Conservation (phyloP, 2,797 vertebrate genomes). For the Poeciliopsis gracilis region DNA sequence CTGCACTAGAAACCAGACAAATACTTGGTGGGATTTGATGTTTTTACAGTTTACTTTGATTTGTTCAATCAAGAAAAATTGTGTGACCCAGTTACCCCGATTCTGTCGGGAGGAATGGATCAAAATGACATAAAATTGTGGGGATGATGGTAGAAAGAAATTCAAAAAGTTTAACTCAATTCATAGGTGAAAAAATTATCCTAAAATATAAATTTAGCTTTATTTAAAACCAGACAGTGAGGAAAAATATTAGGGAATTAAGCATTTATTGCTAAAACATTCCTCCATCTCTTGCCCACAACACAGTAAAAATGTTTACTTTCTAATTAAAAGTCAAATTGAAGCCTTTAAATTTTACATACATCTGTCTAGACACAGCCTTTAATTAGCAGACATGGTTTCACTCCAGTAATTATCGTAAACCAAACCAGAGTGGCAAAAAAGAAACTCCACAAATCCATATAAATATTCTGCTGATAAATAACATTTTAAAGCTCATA, state of each 20-base stretch:
- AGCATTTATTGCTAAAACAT: background rate
- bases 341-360: constrained; percentile 10
- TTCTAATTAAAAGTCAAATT: constrained; percentile 4
- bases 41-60: background rate
- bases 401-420: constrained; percentile 40
- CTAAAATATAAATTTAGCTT: background rate
- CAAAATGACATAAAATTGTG: background rate
- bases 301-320: background rate
- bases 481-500: background rate
- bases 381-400: constrained; percentile 49
- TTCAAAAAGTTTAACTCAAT: background rate
- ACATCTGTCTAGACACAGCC: constrained; percentile 59
- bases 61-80: background rate
- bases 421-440: constrained; percentile 9
- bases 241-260: background rate
- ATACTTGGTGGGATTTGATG: too few relatives aligned
- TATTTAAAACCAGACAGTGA: background rate
- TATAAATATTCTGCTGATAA: constrained; percentile 11
- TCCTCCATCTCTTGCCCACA: background rate
- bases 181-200: background rate
- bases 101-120: background rate
- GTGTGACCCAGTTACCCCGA: background rate
- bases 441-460: constrained; percentile 1
- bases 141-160: background rate
- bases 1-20: too few relatives aligned